A percentile compares a stretch with the other conserved stretches of the same genome.
Evolutionary conservation across 2,888 invertebrate species (phyloP).

Genomic region (Taenaris catops): DNA sequence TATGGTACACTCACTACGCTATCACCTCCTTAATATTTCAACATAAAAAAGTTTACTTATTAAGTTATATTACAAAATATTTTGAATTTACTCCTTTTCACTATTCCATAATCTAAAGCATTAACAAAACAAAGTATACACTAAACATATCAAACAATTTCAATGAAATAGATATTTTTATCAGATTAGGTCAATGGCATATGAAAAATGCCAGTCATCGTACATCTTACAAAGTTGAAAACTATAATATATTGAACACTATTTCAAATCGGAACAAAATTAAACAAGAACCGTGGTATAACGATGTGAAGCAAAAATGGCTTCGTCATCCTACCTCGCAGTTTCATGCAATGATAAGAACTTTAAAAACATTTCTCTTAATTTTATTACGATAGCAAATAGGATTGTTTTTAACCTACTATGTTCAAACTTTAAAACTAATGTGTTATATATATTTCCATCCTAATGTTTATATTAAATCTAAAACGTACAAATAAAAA

Average conservation of each 20-base stretch:
- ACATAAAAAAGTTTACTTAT: no score
- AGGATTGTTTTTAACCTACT: neutral
- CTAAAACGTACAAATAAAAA: no score
- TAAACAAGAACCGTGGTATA: neutral
- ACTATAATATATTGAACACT: neutral
- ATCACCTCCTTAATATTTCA: no score
- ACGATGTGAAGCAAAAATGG: slow-evolving; percentile 4
- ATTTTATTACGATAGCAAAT: slow-evolving; percentile 2
- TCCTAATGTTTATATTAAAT: no score
- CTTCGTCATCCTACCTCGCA: slow-evolving; percentile 11
- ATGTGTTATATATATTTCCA: no score
- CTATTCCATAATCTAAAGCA: no score
- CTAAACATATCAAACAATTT: no score
- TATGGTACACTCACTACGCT: no score
- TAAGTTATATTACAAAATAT: no score
- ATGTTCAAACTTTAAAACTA: neutral
- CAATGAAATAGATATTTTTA: no score
- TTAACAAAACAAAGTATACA: no score
- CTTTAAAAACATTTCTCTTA: slow-evolving; percentile 2
- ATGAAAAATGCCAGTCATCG: slow-evolving; percentile 4
- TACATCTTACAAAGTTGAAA: neutral
- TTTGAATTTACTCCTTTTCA: no score
- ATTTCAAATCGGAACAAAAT: neutral
- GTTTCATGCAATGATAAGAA: slow-evolving; percentile 3
- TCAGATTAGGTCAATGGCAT: neutral